Percentiles rank a stretch among this genome's conserved stretches.
Conservation (phyloP, 2,888 invertebrate species). For the Gymnocheta viridis region DNA sequence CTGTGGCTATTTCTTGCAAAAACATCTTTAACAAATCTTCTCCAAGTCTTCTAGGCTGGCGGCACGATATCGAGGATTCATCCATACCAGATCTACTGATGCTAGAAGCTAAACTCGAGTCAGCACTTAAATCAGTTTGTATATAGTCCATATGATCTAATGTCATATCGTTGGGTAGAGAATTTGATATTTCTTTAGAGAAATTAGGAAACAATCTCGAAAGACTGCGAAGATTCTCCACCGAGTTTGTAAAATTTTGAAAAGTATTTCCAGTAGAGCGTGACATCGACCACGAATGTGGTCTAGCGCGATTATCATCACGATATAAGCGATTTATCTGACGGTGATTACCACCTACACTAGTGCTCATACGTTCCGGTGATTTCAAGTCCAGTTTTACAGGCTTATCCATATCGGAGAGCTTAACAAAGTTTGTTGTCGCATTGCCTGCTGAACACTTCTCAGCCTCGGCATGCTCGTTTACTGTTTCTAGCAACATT, state of each 20-base stretch:
- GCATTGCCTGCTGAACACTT: slow-evolving; percentile 80
- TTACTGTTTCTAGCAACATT: slow-evolving; percentile 81
- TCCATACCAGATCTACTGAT: slow-evolving; percentile 84
- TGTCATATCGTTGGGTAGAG: slow-evolving; percentile 80
- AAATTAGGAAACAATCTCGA: slow-evolving; percentile 86
- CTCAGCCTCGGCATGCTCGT: slow-evolving; percentile 77
- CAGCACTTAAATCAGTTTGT: slow-evolving; percentile 83
- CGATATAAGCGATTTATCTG: slow-evolving; percentile 80
- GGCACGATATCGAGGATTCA: slow-evolving; percentile 82
- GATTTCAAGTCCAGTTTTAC: slow-evolving; percentile 83
- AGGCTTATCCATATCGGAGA: slow-evolving; percentile 90
- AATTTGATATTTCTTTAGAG: slow-evolving; percentile 81
- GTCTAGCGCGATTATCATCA: slow-evolving; percentile 82
- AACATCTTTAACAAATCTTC: slow-evolving; percentile 95
- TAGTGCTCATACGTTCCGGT: slow-evolving; percentile 80
- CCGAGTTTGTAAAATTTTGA: slow-evolving; percentile 83
- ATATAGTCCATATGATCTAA: slow-evolving; percentile 82
- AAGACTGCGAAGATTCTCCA: slow-evolving; percentile 84
- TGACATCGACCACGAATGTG: slow-evolving; percentile 83
- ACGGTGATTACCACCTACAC: slow-evolving; percentile 79
- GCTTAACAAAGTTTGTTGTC: slow-evolving; percentile 86
- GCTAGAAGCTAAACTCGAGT: slow-evolving; percentile 84
- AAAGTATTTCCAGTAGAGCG: slow-evolving; percentile 84
- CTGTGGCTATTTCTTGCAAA: slow-evolving; percentile 93
- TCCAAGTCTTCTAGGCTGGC: slow-evolving; percentile 87